A percentile compares a stretch with the other conserved stretches of the same genome.
Conservation (phyloP, 2,113 vertebrate genomes). For the Apteryx owenii region DNA sequence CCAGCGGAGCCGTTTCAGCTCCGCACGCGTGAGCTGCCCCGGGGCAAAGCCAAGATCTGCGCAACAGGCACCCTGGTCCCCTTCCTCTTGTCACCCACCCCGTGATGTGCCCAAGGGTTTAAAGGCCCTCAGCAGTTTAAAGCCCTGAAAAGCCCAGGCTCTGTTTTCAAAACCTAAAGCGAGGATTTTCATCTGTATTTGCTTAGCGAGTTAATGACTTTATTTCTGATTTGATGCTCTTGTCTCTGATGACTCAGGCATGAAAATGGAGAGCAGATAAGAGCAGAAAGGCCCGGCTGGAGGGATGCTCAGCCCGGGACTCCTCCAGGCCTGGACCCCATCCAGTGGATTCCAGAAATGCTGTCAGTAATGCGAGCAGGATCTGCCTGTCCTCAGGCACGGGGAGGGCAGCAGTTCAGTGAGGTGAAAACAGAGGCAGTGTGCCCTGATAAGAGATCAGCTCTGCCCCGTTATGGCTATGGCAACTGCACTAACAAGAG, state of each 20-base stretch:
- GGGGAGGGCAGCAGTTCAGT: background rate
- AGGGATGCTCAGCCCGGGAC: background rate
- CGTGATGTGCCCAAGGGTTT: accelerated
- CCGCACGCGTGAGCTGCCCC: accelerated
- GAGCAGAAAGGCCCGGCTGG: background rate
- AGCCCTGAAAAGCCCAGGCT: background rate
- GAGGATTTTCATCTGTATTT: background rate
- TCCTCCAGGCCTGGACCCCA: background rate
- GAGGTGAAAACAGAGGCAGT: conserved; percentile 39
- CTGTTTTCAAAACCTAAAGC: background rate
- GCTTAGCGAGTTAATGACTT: conserved; percentile 20
- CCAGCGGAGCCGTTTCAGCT: accelerated
- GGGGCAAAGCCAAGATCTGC: accelerated
- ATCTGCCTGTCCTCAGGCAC: background rate
- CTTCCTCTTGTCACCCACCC: background rate
- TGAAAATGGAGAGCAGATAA: conserved; percentile 35
- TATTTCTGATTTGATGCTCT: conserved; percentile 34
- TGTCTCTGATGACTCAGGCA: conserved; percentile 7
- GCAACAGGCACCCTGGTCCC: background rate
- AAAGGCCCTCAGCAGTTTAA: background rate
- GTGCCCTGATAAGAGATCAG: conserved; percentile 36
- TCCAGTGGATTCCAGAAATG: conserved; percentile 61
- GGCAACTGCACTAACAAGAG: conserved; percentile 19
- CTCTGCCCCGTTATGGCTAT: conserved; percentile 64
- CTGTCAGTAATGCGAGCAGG: background rate